Conservation (phyloP, 2,888 invertebrate species). For the Acanthosepion lycidas region DNA sequence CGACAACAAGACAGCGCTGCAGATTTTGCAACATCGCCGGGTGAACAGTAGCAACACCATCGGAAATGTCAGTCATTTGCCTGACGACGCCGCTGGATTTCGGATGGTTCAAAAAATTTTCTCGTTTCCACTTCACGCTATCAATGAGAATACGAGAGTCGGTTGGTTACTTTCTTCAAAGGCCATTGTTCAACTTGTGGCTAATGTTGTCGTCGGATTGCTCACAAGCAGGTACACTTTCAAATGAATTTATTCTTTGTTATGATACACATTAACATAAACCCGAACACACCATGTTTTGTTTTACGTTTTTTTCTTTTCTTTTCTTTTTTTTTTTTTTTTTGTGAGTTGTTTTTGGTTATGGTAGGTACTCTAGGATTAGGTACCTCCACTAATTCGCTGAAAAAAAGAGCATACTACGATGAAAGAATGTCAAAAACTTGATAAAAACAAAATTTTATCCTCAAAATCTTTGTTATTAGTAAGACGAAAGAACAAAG, state of each 20-base stretch:
- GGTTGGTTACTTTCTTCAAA: conserved; percentile 81
- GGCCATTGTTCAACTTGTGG: conserved; percentile 85
- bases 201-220: conserved; percentile 85
- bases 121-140: conserved; percentile 56
- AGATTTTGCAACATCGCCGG: background rate
- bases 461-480: no score
- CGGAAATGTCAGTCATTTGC: conserved; percentile 38
- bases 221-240: conserved; percentile 77
- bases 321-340: no score
- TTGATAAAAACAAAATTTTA: no score
- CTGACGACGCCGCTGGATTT: background rate
- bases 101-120: conserved; percentile 42
- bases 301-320: no score
- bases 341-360: no score
- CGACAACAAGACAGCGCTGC: conserved; percentile 39
- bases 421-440: no score
- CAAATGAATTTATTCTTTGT: background rate
- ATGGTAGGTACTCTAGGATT: no score
- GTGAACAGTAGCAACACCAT: background rate
- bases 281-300: no score
- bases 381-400: no score
- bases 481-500: no score
- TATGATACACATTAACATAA: no score
- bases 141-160: conserved; percentile 70
- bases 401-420: no score